phyloP scores from a whole-genome alignment of 1,140 invertebrate genomes.

The Spodoptera frugiperda region DNA sequence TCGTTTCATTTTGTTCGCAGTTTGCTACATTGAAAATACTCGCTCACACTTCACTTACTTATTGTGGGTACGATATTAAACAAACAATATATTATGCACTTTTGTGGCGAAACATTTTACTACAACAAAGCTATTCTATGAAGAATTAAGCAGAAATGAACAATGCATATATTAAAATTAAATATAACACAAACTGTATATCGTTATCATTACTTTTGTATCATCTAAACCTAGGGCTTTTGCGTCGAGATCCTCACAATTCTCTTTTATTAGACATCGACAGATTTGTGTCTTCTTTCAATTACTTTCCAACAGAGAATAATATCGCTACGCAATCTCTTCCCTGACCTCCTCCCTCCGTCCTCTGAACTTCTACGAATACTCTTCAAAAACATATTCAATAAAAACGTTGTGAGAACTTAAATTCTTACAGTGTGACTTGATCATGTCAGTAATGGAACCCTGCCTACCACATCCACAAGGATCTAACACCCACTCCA shows the following conservation, averaged over 20 bases:
- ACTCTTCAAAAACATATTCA: conserved; percentile 20
- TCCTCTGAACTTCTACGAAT: not conserved
- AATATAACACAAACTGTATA: too few relatives aligned
- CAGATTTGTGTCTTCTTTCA: too few relatives aligned
- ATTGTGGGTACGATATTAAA: not conserved
- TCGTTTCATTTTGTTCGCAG: not conserved
- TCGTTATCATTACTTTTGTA: too few relatives aligned
- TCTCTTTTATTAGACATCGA: too few relatives aligned
- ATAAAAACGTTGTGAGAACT: conserved; percentile 45
- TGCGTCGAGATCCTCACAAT: too few relatives aligned
- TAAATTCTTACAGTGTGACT: conserved; percentile 64
- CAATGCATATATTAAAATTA: too few relatives aligned
- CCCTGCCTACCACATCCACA: not conserved
- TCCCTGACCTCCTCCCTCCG: not conserved
- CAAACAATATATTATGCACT: not conserved
- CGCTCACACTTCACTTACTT: not conserved
- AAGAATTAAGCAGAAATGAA: too few relatives aligned
- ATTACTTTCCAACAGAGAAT: too few relatives aligned
- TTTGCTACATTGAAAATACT: conserved; percentile 5
- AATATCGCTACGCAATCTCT: not conserved
- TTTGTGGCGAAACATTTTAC: too few relatives aligned
- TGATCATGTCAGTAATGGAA: conserved; percentile 63
- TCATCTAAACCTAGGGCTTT: too few relatives aligned
- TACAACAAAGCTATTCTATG: too few relatives aligned
- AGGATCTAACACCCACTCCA: conserved; percentile 1